phyloP scores from a whole-genome alignment of 2,113 vertebrate species.

The Ctenodactylus gundi region DNA sequence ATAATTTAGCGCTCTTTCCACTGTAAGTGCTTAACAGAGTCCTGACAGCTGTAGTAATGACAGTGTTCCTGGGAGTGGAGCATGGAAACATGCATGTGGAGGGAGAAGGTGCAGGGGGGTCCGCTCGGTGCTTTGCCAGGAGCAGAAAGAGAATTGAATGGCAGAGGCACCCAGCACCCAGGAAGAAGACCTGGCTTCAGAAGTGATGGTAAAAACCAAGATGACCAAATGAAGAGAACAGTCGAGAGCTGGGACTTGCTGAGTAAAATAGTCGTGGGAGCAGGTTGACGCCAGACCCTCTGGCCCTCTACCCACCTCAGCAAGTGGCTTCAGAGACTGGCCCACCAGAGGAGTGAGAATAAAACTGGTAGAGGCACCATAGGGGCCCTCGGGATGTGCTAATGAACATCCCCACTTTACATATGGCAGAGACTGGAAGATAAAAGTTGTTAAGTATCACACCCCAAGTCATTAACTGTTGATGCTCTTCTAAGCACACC shows the following conservation, averaged over 20 bases:
- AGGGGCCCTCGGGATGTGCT: neutral
- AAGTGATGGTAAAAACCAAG: neutral
- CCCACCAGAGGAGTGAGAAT: neutral
- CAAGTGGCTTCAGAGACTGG: too few relatives aligned
- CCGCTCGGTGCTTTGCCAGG: neutral
- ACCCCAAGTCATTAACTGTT: neutral
- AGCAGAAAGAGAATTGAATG: neutral
- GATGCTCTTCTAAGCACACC: too few relatives aligned
- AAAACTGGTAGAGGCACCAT: fast-evolving
- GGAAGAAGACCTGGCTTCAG: neutral
- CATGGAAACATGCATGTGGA: fast-evolving
- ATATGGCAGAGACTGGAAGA: neutral
- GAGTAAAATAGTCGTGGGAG: neutral
- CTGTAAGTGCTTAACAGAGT: neutral
- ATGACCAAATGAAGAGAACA: neutral
- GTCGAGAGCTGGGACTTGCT: neutral
- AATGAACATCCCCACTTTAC: too few relatives aligned
- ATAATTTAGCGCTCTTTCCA: neutral
- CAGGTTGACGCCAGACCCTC: neutral
- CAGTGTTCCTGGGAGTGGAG: neutral
- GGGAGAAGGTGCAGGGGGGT: neutral
- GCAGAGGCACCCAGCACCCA: neutral
- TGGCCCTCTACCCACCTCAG: neutral
- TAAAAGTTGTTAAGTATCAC: neutral
- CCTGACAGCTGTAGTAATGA: fast-evolving